Percentiles rank a stretch among this genome's conserved stretches.
phyloP scores from a whole-genome alignment of 1,140 invertebrate species.

The Megalopta genalis region DNA sequence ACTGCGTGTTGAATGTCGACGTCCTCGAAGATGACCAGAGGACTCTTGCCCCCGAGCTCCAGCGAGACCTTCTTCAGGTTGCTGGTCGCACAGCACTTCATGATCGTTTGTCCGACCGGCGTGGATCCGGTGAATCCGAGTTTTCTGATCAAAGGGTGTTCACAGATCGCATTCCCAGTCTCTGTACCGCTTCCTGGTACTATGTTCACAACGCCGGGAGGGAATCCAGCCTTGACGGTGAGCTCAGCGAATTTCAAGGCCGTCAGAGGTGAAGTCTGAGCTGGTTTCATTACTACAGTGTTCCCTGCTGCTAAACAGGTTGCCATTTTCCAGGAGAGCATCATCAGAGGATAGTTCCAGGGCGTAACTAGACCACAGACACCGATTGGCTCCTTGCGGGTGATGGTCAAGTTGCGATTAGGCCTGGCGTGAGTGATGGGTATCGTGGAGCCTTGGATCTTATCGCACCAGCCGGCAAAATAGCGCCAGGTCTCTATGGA shows the following conservation, averaged over 20 bases:
- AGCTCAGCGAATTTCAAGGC: constrained; percentile 97
- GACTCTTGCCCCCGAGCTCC: constrained; percentile 97
- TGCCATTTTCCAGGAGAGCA: constrained; percentile 99
- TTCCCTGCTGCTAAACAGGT: constrained; percentile 97
- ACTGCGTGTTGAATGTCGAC: constrained; percentile 96
- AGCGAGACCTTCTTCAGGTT: constrained; percentile 97
- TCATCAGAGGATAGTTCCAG: constrained; percentile 98
- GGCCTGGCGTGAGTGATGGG: constrained; percentile 93
- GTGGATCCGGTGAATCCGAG: constrained; percentile 97
- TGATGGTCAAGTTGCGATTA: constrained; percentile 93
- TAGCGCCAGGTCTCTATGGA: constrained; percentile 96
- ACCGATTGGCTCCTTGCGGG: constrained; percentile 93
- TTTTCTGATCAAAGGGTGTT: constrained; percentile 92
- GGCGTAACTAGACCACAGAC: constrained; percentile 97
- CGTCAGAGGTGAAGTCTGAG: constrained; percentile 94
- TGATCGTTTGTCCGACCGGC: constrained; percentile 91
- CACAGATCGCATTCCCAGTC: constrained; percentile 91
- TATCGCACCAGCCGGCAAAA: constrained; percentile 97
- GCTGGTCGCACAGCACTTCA: constrained; percentile 92
- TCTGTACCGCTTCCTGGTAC: constrained; percentile 90
- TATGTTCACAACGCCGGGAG: constrained; percentile 96
- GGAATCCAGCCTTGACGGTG: constrained; percentile 91
- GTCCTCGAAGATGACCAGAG: constrained; percentile 95
- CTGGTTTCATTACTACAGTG: constrained; percentile 95
- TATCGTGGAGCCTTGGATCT: constrained; percentile 95